phyloP scores from a whole-genome alignment of 2,113 vertebrate species.

The Pterocles burchelli region DNA sequence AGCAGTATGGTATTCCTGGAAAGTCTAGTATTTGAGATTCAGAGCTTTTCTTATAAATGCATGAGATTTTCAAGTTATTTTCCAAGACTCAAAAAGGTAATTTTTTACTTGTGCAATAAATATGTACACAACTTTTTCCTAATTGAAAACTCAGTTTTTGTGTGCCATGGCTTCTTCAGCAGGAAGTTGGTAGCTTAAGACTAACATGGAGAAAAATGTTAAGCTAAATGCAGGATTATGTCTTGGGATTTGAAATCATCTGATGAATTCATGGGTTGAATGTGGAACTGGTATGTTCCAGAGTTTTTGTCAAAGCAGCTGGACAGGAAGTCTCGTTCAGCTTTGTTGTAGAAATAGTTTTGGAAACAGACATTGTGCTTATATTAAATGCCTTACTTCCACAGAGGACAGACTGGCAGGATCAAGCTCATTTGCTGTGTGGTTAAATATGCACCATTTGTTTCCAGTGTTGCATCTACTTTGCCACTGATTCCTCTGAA shows the following conservation, averaged over 20 bases:
- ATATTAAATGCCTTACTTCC: not conserved
- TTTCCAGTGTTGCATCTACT: conserved; percentile 51
- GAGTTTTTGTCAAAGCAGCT: not conserved
- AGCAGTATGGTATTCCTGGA: not conserved
- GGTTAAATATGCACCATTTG: conserved; percentile 26
- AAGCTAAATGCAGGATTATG: not conserved
- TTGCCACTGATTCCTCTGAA: conserved; percentile 54
- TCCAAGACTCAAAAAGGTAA: not conserved
- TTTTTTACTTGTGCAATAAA: not conserved
- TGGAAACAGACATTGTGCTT: not conserved
- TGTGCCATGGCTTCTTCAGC: not conserved
- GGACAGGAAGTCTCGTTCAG: not conserved
- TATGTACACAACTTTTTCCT: not conserved
- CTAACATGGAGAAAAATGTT: not conserved
- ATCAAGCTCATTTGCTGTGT: not conserved
- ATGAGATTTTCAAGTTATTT: not conserved
- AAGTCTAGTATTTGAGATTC: not conserved
- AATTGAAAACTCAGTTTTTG: not conserved
- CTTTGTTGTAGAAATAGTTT: not conserved
- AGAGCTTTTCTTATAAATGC: not conserved
- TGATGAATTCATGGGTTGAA: not conserved
- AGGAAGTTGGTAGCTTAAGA: not conserved
- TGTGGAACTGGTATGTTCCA: not conserved
- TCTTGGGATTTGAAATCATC: not conserved
- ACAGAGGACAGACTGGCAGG: not conserved